Base-by-base conservation (phyloP, 2,888 invertebrate genomes). In the Scaptomyza reducta region DNA sequence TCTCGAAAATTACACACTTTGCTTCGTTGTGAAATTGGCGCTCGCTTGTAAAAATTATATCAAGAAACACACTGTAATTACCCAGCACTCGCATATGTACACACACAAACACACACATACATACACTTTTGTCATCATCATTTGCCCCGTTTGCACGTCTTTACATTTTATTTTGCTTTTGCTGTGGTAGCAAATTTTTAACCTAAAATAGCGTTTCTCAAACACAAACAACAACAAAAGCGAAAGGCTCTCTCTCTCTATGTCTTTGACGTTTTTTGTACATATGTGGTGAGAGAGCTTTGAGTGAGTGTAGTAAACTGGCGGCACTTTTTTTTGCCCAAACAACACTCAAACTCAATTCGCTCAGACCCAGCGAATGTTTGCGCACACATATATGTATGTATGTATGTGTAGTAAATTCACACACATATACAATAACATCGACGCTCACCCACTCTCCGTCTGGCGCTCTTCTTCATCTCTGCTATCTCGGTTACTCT, bases 241-340 rank as follows among this genome's bases (percentile, higher is more conserved):
- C 65, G 58, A 57, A 66, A 59, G 41, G 25, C 42, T 50, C 61
- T 58, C 53, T 33, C 22, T 14, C 22, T 25, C 22, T 22, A 22
- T 13, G 42, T 40, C 44, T 10, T 35, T 27, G 27, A 27, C 22
- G 1, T 22, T 53, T 53, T 49, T 49, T 46, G 45, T 44, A 6
- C 38, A 18, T 67, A 38, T 57, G 46, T 35, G 79, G 22, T 54
- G 87, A 70, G 83, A 61, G 72, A 62, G 53, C 51, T 71, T 29
- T 11, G 31, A 61, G 16, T 16, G 16, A 40, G 10, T 16, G 14
- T 40, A 14, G 38, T 16, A 69, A 77, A 77, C 67, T 82, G 85
- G 82, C 87, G 87, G 82, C 87, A 87, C 85, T 87, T 82, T 64
- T n/a, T 87, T 82, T 64, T 16, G 10, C 46, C 75, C 70, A 84